Evolutionary conservation across 2,113 vertebrate genomes (phyloP).

Genomic region (Prionailurus viverrinus): DNA sequence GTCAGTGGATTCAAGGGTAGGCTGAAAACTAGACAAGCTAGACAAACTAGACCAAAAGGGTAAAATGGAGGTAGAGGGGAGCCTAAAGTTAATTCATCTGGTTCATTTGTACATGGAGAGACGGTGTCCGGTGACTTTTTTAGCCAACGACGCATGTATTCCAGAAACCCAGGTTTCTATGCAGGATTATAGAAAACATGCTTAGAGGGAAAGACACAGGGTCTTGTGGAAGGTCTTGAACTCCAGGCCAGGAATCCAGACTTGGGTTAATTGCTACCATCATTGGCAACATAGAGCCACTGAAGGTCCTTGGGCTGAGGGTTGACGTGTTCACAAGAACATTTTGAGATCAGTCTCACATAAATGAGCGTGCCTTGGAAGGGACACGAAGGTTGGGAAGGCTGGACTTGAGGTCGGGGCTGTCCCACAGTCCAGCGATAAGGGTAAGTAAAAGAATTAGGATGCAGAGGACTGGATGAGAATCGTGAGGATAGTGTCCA

Average conservation of each 20-base stretch:
- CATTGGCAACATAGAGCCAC: fast-evolving
- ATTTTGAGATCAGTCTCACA: neutral
- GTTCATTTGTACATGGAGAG: neutral
- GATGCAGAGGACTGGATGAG: no score
- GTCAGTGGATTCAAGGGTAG: neutral
- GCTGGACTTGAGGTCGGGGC: fast-evolving
- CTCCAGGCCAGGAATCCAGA: no score
- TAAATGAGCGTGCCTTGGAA: neutral
- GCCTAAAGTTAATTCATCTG: no score
- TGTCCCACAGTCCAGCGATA: fast-evolving
- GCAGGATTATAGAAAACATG: neutral
- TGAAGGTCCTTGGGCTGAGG: neutral
- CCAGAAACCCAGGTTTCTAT: fast-evolving
- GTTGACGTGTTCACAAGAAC: fast-evolving
- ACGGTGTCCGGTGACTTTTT: neutral
- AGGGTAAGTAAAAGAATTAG: no score
- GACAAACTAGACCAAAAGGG: neutral
- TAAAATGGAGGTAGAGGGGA: fast-evolving
- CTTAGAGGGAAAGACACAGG: no score
- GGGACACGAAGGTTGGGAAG: fast-evolving
- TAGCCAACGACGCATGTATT: fast-evolving
- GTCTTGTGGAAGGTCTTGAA: neutral
- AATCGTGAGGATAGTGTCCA: neutral
- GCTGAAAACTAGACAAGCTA: neutral
- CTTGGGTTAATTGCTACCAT: fast-evolving